Evolutionary conservation across 2,113 vertebrate species (phyloP), one percentile per base, ranked within the genome.

Genomic region (Sinocyclocheilus rhinocerous): DNA sequence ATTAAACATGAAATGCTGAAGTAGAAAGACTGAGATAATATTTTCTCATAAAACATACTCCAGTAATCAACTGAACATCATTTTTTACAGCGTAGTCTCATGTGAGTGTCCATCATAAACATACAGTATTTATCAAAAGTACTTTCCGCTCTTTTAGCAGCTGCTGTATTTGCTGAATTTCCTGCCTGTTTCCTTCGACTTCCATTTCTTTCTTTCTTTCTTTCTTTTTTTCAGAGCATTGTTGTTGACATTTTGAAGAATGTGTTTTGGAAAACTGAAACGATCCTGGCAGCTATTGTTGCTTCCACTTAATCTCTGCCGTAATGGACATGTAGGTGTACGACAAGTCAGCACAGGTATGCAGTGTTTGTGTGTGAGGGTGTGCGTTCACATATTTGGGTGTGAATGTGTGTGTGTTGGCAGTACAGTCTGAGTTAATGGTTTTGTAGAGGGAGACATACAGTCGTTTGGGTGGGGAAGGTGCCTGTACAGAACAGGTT

Each of bases 401-500:
- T 65, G 82, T 80, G 81, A 78, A 57, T 88, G 52, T 76, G 86
- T 73, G 87, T 89, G 76, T 91, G 88, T 81, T 52, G 52, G 82
- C 89, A 80, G 24, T 85, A 84, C 87, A 70, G 65, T 48, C 81
- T 63, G 55, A n/a, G 55, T 78, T 89, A 89, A 88, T 90, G 83
- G 85, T 88, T 91, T 92, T 87, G 59, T 33, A 70, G 61, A 63
- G 61, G 89, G 70, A 52, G 57, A 76, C 10, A 79, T 69, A 73
- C 50, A 73, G 26, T 63, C 8, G 10, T 48, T 22, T 82, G 87
- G 80, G 87, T 83, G 55, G 42, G 84, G 67, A 55, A 65, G 65
- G 78, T 61, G n/a, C 57, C 69, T 52, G 26, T 22, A 36, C 72
- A 73, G 63, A 85, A 76, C 65, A 36, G 50, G 55, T 50, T 76